Evolutionary conservation across 2,888 invertebrate genomes (phyloP).

Genomic region (Aspidiotus rigidus): DNA sequence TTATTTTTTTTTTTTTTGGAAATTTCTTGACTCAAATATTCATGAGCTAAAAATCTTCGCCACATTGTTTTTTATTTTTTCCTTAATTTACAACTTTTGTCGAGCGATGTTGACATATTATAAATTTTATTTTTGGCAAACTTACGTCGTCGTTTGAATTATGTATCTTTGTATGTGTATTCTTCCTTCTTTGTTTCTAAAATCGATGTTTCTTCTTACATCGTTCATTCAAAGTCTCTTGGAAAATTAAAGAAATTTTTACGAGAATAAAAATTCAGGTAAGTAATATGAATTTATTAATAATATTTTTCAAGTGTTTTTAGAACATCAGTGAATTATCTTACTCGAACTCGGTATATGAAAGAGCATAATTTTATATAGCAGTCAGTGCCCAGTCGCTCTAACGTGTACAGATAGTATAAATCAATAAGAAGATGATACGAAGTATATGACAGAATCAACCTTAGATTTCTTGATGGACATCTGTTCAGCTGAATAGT

Average conservation of each 20-base stretch:
- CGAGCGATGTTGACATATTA: background rate
- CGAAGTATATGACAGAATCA: slow-evolving; percentile 23
- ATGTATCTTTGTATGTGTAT: background rate
- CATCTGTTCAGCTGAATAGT: slow-evolving; percentile 32
- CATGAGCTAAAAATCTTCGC: background rate
- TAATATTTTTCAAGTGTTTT: too few species aligned
- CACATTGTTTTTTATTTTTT: background rate
- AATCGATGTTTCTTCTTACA: background rate
- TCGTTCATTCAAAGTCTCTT: background rate
- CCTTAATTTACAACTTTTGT: background rate
- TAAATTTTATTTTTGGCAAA: background rate
- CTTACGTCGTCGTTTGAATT: background rate
- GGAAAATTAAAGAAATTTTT: too few species aligned
- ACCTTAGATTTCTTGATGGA: slow-evolving; percentile 30
- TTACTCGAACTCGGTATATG: too few species aligned
- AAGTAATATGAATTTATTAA: too few species aligned
- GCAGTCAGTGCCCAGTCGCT: too few species aligned
- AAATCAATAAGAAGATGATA: slow-evolving; percentile 28
- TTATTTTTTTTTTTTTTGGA: background rate
- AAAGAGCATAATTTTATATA: too few species aligned
- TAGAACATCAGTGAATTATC: too few species aligned
- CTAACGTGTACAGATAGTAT: too few species aligned
- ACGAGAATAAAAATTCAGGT: too few species aligned
- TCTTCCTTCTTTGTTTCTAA: background rate
- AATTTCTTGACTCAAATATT: background rate